Evolutionary conservation across 2,797 vertebrate species (phyloP).

Genomic region (Miopithecus talapoin): DNA sequence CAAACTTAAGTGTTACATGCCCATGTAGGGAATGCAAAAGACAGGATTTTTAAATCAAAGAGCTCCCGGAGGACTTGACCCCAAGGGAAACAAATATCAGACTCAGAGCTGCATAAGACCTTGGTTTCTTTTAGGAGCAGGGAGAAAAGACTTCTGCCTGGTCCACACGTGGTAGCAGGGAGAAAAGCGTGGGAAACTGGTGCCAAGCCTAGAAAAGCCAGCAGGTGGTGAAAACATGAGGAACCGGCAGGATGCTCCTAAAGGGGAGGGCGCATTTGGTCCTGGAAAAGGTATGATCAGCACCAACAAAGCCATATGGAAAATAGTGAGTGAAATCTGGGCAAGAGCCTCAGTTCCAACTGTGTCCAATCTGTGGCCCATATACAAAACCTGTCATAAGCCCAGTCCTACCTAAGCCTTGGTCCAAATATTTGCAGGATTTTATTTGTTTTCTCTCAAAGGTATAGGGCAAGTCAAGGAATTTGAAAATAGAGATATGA

Average conservation of each 20-base stretch:
- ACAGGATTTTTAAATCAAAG: background rate
- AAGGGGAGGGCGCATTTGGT: background rate
- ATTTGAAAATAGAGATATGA: background rate
- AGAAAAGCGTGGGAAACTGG: background rate
- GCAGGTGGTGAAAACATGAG: background rate
- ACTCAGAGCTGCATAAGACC: background rate
- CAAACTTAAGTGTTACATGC: background rate
- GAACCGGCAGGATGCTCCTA: background rate
- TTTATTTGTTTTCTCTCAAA: constrained; percentile 31
- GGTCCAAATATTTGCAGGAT: constrained; percentile 15
- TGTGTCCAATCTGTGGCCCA: constrained; percentile 71
- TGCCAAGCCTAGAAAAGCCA: background rate
- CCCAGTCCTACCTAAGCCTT: background rate
- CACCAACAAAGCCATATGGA: constrained; percentile 71
- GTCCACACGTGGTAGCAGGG: background rate
- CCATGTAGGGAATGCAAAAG: background rate
- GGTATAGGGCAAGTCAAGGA: background rate
- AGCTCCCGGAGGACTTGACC: background rate
- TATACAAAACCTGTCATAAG: constrained; percentile 52
- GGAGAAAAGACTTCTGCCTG: background rate
- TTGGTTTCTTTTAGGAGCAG: background rate
- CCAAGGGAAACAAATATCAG: background rate
- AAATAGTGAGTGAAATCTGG: constrained; percentile 51
- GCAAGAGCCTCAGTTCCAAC: constrained; percentile 56
- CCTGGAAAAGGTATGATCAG: constrained; percentile 35